Conservation (phyloP, 2,888 invertebrate genomes). For the Campoletis raptor region DNA sequence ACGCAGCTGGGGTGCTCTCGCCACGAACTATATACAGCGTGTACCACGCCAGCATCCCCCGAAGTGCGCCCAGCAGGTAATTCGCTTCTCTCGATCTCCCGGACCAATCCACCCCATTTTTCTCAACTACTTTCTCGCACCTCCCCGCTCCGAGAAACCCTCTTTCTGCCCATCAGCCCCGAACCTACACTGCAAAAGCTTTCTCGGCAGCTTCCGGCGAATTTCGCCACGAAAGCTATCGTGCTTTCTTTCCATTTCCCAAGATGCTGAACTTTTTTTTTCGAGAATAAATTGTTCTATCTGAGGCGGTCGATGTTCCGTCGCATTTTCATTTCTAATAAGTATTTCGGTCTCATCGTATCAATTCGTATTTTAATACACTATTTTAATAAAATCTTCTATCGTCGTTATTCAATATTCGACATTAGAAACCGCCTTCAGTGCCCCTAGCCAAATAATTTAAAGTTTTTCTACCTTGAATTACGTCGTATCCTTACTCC, state of each 20-base stretch:
- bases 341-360: background rate
- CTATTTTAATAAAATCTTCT: background rate
- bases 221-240: conserved; percentile 21
- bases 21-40: conserved; percentile 29
- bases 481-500: background rate
- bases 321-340: conserved; percentile 16
- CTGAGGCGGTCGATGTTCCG: background rate
- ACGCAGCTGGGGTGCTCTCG: conserved; percentile 54
- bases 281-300: conserved; percentile 15
- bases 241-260: conserved; percentile 32
- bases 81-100: conserved; percentile 65
- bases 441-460: background rate
- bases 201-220: conserved; percentile 51
- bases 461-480: background rate
- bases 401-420: background rate
- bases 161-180: conserved; percentile 16
- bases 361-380: background rate
- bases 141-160: conserved; percentile 3
- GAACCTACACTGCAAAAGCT: conserved; percentile 21
- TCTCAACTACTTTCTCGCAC: conserved; percentile 59
- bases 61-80: conserved; percentile 60
- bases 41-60: conserved; percentile 25
- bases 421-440: background rate
- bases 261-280: conserved; percentile 28
- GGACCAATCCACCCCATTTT: conserved; percentile 66